A percentile compares a stretch with the other conserved stretches of the same genome.
Conservation (phyloP, 2,797 vertebrate genomes). For the Alectoris magna region DNA sequence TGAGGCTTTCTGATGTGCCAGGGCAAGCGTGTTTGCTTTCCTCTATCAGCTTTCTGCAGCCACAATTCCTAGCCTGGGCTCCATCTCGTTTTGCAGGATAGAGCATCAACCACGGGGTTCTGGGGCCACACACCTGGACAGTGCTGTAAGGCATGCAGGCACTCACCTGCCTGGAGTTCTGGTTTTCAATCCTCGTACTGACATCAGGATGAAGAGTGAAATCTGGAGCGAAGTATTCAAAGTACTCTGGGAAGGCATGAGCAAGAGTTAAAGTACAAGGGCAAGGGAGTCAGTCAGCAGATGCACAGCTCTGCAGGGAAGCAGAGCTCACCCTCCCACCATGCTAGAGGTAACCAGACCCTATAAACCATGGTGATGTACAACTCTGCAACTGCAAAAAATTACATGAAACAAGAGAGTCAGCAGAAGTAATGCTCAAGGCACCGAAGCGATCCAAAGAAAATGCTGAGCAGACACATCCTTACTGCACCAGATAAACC, state of each 20-base stretch:
- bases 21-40: background rate
- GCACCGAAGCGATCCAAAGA: background rate
- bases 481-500: background rate
- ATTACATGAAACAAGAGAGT: rapidly evolving
- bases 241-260: conserved; percentile 86
- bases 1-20: background rate
- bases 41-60: rapidly evolving
- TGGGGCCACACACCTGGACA: background rate
- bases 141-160: background rate
- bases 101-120: background rate
- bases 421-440: background rate
- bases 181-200: conserved; percentile 98
- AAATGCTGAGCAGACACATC: background rate
- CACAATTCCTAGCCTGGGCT: background rate
- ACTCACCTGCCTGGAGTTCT: conserved; percentile 95
- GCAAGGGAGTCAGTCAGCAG: background rate
- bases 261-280: background rate
- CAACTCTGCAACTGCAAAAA: background rate
- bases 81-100: background rate
- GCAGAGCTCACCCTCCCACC: background rate
- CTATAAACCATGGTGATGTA: background rate
- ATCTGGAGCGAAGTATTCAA: conserved; percentile 98
- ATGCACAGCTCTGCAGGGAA: background rate
- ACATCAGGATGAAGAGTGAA: conserved; percentile 98
- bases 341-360: background rate